Base-by-base conservation (phyloP, 2,888 invertebrate species). In the Volucella inflata region DNA sequence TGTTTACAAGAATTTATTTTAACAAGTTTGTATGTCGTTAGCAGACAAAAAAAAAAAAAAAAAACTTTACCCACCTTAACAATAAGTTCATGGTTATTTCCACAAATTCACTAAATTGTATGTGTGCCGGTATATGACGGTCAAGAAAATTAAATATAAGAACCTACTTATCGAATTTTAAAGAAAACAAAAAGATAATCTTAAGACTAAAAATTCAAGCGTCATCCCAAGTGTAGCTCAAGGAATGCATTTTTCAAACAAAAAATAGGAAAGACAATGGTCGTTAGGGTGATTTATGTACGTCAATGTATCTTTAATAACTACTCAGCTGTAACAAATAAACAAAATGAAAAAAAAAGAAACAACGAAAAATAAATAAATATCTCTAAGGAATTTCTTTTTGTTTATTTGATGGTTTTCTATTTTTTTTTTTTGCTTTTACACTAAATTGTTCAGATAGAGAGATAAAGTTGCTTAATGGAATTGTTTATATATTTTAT, bases 401-500 rank as follows among this genome's bases (percentile, higher is more conserved):
- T 44, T 71, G 10, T 59, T 71, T 46, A 10, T 57, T 57, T 71
- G 60, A 81, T 64, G 68, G 46, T 76, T 64, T 51, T 62, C 16
- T 55, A 64, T 16, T 55, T 11, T 42, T 80, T 76, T 12, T 10
- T 38, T 51, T 42, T 50, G 2, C 44, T 50, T 62, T 51, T 62
- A 81, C 80, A 81, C 75, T 72, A 72, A 70, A 57, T 72, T 70
- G 55, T 77, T 85, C 72, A 6, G 30, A n/a, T n/a, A 62, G 71
- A 71, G 68, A 76, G 65, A 81, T 55, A 76, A 76, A 76, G 62
- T 68, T 50, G 44, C 16, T 72, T 14, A 74, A 79, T 84, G 80
- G 80, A 84, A 84, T 80, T 71, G 53, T 84, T 78, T 62, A 70
- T 65, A 71, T 65, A 60, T 62, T 65, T 82, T 59, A 55, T 71